Evolutionary conservation across 1,140 invertebrate genomes (phyloP), one percentile per base, ranked within the genome.

Genomic region (Bursaphelenchus mucronatus): DNA sequence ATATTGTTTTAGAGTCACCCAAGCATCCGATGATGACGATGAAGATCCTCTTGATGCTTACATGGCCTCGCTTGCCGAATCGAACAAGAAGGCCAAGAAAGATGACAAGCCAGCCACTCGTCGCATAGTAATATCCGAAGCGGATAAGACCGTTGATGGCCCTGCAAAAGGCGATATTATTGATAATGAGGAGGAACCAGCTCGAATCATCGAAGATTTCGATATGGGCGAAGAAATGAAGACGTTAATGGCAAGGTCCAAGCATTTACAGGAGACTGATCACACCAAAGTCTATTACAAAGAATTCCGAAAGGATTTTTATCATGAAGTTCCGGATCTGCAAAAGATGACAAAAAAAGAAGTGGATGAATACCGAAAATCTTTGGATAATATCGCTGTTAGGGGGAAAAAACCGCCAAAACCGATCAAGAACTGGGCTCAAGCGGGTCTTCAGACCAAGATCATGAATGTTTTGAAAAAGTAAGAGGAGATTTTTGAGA

Each of bases 401-500:
- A 80, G 83, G 79, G 88, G 89, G 15, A 88, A 88, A 78, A 90
- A 90, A 13, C 94, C 90, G 79, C 94, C 94, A 0, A 94, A 92
- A 78, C 94, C 94, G 0, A 92, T 97, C 13, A 92, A 88, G 83
- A 89, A 89, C 0, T 99, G 96, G 96, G 93, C 96, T 0, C 96
- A 99, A 74, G 95, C 92, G 82, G 96, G 96, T 43, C 90, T 97
- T 0, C 93, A 90, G 55, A 94, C 93, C 79, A 97, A 96, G 82
- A 90, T 97, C 68, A 94, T 94, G 80, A 97, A 96, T 81, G 90
- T 97, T 67, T 82, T 99, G 19, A 96, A 94, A 81, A 93, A 90
- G 84, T 85, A 70, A 78, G 81, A 77, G 52, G 8, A n/a, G 10
- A 11, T 67, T 66, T 49, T 54, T 51, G 43, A 17, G 10, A 8